Base-by-base conservation (phyloP, 1,140 invertebrate species). In the Nautilus pompilius region DNA sequence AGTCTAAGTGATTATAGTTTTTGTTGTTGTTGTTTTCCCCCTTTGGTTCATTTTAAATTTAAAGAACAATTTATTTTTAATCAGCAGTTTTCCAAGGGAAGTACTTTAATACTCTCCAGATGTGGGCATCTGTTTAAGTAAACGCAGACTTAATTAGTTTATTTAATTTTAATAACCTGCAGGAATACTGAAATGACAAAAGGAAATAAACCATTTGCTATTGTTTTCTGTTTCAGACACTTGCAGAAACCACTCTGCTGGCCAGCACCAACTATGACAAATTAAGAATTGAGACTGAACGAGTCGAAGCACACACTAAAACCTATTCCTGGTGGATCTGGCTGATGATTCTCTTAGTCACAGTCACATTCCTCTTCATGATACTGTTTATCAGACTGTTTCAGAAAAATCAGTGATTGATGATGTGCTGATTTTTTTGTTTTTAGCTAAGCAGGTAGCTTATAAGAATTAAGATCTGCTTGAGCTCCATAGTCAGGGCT, bases 311-410 rank as follows among this genome's bases (percentile, higher is more conserved):
- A 66, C 93, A 94, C 79, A 94, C 91, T 24, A 89, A 90, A 64
- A 90, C 90, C 0, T 96, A 92, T 87, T 93, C 93, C 77, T 96
- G 93, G 83, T 96, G 93, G 92, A 87, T 96, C 62, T 95, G 93
- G 93, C 76, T 95, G 6, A 91, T 95, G 89, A 83, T 97, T 51
- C 86, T 88, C 20, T 84, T 93, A 64, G 93, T 96, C 28, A 86
- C 93, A 71, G 83, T 89, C 54, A 89, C 92, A 65, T 97, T 96
- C 84, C 89, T 96, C 61, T 91, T 91, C 93, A 92, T 92, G 90
- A 87, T 93, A 26, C 75, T 93, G 17, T 91, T 93, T 68, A 92
- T 93, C 87, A 89, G 88, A 80, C 74, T 93, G 15, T 89, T 90
- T 67, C 78, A 5, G 13, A 53, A 53, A n/a, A n/a, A n/a, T n/a